Percentiles rank a stretch among this genome's conserved stretches.
These are phyloP conservation scores for Knipowitschia caucasica DNA, from an alignment of 2,797 vertebrate genomes.

Conservation along the genomic window DNA sequence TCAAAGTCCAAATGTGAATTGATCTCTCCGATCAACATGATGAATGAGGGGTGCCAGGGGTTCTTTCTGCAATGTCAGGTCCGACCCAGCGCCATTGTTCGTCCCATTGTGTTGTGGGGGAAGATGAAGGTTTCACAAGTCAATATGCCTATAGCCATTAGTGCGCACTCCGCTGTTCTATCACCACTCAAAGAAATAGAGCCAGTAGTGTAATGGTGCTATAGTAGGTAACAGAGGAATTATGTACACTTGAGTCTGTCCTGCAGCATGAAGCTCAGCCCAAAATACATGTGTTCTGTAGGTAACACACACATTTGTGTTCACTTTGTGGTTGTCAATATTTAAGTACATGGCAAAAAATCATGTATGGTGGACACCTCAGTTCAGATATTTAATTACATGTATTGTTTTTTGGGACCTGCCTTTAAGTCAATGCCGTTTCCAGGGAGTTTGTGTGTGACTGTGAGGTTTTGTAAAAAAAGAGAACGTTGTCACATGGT, in stretches of 20 bases:
- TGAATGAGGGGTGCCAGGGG: constrained; percentile 60
- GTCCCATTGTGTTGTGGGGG: constrained; percentile 38
- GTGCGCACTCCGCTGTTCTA: constrained; percentile 19
- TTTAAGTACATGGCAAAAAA: too few species aligned
- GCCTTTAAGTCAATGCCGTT: too few species aligned
- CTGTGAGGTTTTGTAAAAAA: too few species aligned
- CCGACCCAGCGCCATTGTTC: constrained; percentile 43
- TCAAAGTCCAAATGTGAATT: constrained; percentile 67
- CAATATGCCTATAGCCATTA: constrained; percentile 34
- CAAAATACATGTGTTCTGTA: background rate
- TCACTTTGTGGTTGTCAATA: too few species aligned
- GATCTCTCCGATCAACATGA: constrained; percentile 70
- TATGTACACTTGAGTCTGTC: background rate
- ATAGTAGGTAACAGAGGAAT: background rate
- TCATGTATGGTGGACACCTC: too few species aligned
- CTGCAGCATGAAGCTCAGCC: background rate
- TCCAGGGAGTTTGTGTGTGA: too few species aligned
- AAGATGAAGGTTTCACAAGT: constrained; percentile 30
- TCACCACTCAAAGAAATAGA: constrained; percentile 27
- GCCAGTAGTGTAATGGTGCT: background rate
- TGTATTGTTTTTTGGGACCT: too few species aligned
- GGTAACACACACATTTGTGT: too few species aligned
- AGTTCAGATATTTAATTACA: too few species aligned
- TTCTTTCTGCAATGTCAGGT: constrained; percentile 45
- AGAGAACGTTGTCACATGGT: too few species aligned